Percentiles rank a stretch among this genome's conserved stretches.
Conservation (phyloP, 2,888 invertebrate genomes). For the Deilephila porcellus region DNA sequence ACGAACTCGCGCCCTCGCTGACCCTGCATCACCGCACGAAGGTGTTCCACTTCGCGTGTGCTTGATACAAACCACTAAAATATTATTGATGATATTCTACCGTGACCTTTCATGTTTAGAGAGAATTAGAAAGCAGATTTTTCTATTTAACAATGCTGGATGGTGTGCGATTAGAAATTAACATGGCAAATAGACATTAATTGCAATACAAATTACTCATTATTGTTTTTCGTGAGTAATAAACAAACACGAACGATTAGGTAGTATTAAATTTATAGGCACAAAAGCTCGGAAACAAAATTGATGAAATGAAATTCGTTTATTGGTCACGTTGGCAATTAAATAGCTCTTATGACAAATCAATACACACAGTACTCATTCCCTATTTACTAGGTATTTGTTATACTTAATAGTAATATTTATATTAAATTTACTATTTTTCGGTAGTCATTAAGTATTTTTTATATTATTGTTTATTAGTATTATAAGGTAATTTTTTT, state of each 20-base stretch:
- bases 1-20: conserved; percentile 57
- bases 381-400: too few species aligned
- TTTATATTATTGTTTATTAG: too few species aligned
- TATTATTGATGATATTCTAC: conserved; percentile 25
- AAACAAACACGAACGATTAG: not conserved
- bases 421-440: too few species aligned
- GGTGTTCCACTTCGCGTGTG: conserved; percentile 42
- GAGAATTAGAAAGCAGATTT: conserved; percentile 24
- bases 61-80: conserved; percentile 34
- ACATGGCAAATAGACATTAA: not conserved
- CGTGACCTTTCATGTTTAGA: conserved; percentile 23
- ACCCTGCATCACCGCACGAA: conserved; percentile 43
- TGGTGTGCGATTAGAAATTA: not conserved
- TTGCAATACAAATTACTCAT: not conserved
- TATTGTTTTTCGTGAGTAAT: not conserved
- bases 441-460: too few species aligned
- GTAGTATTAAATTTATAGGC: too few species aligned
- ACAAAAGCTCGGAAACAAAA: too few species aligned
- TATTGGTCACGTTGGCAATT: too few species aligned
- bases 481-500: too few species aligned
- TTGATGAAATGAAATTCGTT: too few species aligned
- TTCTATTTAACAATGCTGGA: not conserved
- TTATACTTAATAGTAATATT: too few species aligned
- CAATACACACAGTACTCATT: too few species aligned
- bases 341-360: too few species aligned